Base-by-base conservation (phyloP, 1,140 invertebrate species). In the Leucophenga varia region DNA sequence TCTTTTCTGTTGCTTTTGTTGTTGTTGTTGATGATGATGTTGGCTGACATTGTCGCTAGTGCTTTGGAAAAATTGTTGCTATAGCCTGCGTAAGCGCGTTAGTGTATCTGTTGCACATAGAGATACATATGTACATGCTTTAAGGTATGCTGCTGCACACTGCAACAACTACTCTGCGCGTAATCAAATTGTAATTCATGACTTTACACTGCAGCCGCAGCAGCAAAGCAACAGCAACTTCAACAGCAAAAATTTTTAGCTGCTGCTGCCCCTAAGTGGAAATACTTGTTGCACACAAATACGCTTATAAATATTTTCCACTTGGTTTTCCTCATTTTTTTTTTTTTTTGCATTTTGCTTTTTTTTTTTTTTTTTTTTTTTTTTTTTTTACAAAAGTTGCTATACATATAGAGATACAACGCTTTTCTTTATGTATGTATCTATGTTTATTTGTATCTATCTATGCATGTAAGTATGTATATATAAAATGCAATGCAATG, bases 221-320 rank as follows among this genome's bases (percentile, higher is more conserved):
- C 55, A 55, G n/a, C 37, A 50, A 19, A 14, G 21, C 47, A 43
- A 28, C 52, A 35, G 20, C 55, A 47, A 30, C 48, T 3, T 5
- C 54, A 52, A 25, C 56, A 39, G 16, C 44, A 53, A 43, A 49
- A 49, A 52, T 42, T 43, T 30, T 42, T 48, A 48, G 28, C 38
- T 48, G 31, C 31, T 28, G 40, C 35, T 48, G 43, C n/a, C 44
- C 21, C 47, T 64, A 69, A 69, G 65, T 69, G 64, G 64, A 69
- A 69, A 69, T 69, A 69, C 64, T 69, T 69, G 64, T 69, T 69
- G 64, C 64, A 69, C 19, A 42, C 64, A 69, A 69, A 69, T 69
- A 60, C 64, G n/a, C n/a, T n/a, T n/a, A n/a, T n/a, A n/a, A n/a
- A n/a, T n/a, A n/a, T n/a, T n/a, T n/a, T n/a, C n/a, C n/a, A n/a